A percentile compares a stretch with the other conserved stretches of the same genome.
phyloP scores from a whole-genome alignment of 1,140 invertebrate species.

The Ceratitis capitata region DNA sequence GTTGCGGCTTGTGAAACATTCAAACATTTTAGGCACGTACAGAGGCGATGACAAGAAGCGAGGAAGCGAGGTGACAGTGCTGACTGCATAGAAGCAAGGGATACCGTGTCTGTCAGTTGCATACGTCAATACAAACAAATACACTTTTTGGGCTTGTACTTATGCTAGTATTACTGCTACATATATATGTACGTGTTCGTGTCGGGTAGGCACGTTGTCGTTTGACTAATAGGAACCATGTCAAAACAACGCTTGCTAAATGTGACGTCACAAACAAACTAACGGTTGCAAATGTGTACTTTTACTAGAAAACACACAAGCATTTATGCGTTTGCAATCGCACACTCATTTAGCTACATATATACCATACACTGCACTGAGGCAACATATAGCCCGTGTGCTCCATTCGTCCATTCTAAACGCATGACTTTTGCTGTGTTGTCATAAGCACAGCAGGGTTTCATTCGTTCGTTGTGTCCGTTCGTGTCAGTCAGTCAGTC shows the following conservation, averaged over 20 bases:
- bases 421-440: neutral
- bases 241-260: neutral
- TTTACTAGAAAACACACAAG: too few relatives aligned
- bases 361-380: neutral
- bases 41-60: conserved; percentile 32
- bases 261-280: conserved; percentile 6
- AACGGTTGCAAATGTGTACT: neutral
- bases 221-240: neutral
- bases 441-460: neutral
- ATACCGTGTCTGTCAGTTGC: neutral
- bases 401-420: neutral
- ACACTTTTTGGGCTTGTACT: neutral
- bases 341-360: neutral
- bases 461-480: too few relatives aligned
- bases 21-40: conserved; percentile 44
- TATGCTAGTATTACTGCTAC: too few relatives aligned
- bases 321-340: too few relatives aligned
- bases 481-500: too few relatives aligned
- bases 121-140: neutral
- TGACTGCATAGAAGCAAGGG: neutral
- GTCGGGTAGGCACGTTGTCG: neutral
- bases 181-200: neutral
- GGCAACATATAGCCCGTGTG: neutral
- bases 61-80: too few relatives aligned
- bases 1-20: neutral